Percentiles rank a stretch among this genome's conserved stretches.
Evolutionary conservation across 2,113 vertebrate genomes (phyloP).

Genomic region (Setophaga petechia): DNA sequence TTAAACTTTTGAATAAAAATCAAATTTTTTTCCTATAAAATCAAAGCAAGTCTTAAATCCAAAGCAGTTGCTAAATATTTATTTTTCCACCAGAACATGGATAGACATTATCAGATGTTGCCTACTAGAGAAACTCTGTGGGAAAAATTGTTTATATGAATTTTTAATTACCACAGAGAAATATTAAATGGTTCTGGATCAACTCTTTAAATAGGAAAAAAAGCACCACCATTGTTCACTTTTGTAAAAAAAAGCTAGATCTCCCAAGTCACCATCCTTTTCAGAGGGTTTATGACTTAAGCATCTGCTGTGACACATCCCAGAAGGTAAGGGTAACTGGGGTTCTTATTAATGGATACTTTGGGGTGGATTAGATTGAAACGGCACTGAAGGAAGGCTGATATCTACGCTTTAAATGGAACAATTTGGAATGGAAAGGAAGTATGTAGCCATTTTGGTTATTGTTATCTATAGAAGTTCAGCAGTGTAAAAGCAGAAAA

Average conservation of each 20-base stretch:
- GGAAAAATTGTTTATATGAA: not conserved
- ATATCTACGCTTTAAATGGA: not conserved
- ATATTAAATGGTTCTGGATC: not conserved
- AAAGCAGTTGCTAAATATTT: not conserved
- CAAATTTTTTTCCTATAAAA: not conserved
- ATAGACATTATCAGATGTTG: not conserved
- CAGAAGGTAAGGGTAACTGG: not conserved
- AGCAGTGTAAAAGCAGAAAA: not conserved
- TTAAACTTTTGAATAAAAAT: not conserved
- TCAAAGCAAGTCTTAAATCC: not conserved
- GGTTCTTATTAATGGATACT: not conserved
- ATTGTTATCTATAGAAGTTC: not conserved
- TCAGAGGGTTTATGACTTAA: not conserved
- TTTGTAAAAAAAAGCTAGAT: not conserved
- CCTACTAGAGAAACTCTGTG: not conserved
- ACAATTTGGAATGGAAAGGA: not conserved
- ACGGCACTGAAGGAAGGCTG: not conserved
- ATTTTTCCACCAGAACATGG: not conserved
- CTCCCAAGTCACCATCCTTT: not conserved
- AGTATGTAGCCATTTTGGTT: not conserved
- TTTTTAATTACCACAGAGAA: not conserved
- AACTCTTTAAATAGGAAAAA: not conserved
- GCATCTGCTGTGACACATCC: not conserved
- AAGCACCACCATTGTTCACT: fast-evolving
- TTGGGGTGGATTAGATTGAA: not conserved